phyloP scores from a whole-genome alignment of 2,888 invertebrate genomes.

The Drosophila ustulata region DNA sequence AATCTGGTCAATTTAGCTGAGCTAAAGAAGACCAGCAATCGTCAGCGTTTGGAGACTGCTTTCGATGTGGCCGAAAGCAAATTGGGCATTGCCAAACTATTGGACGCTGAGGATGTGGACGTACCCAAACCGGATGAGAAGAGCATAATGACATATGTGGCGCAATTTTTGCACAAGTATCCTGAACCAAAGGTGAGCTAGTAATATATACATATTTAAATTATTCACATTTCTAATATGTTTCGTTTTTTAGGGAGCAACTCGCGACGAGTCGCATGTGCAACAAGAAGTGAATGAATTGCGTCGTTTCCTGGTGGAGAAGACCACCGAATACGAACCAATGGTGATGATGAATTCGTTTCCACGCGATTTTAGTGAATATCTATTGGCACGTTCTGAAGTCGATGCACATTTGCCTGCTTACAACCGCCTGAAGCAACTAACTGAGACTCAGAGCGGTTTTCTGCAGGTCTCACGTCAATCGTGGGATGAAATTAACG shows the following conservation, averaged over 20 bases:
- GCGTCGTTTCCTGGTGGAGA: slow-evolving; percentile 92
- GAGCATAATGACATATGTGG: slow-evolving; percentile 99
- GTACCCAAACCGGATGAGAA: slow-evolving; percentile 98
- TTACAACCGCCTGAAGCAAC: slow-evolving; percentile 91
- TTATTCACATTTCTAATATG: not conserved
- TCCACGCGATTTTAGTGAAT: slow-evolving; percentile 93
- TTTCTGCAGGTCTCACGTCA: slow-evolving; percentile 92
- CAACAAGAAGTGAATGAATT: slow-evolving; percentile 93
- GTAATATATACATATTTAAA: not conserved
- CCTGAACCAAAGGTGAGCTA: slow-evolving; percentile 91
- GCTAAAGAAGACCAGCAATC: slow-evolving; percentile 91
- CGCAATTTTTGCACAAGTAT: slow-evolving; percentile 98
- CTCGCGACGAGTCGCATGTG: slow-evolving; percentile 91
- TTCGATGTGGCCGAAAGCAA: slow-evolving; percentile 96
- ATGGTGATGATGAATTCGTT: slow-evolving; percentile 91
- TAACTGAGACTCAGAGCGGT: slow-evolving; percentile 91
- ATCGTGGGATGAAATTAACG: slow-evolving; percentile 93
- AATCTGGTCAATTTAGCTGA: slow-evolving; percentile 95
- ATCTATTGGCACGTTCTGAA: slow-evolving; percentile 91
- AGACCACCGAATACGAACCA: slow-evolving; percentile 91
- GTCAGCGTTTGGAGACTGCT: slow-evolving; percentile 94
- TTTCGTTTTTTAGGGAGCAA: slow-evolving; percentile 86
- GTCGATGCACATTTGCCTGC: slow-evolving; percentile 89
- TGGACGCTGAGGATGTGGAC: slow-evolving; percentile 98
- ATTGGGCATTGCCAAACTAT: slow-evolving; percentile 94